These are phyloP conservation scores for Pasiphila rectangulata DNA, from an alignment of 2,888 invertebrate genomes.

Conservation along the genomic window DNA sequence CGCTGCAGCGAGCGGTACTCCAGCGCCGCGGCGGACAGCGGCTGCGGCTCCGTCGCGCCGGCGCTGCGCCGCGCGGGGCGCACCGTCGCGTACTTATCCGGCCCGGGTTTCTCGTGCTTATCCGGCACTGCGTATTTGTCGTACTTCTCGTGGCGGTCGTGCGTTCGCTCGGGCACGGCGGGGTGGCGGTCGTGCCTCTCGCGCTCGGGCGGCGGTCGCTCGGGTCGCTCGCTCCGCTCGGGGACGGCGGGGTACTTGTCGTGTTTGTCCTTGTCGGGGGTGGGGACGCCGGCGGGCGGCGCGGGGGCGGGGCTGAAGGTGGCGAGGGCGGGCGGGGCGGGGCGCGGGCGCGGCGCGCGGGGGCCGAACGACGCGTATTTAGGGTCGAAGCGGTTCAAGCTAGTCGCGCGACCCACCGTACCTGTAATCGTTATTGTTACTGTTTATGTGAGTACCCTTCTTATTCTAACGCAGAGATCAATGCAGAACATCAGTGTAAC, in stretches of 20 bases:
- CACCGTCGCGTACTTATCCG: slow-evolving; percentile 71
- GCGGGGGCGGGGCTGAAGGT: slow-evolving; percentile 49
- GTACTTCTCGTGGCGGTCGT: slow-evolving; percentile 15
- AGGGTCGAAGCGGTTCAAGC: slow-evolving; percentile 82
- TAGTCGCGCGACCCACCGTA: slow-evolving; percentile 62
- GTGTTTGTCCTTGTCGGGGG: slow-evolving; percentile 29
- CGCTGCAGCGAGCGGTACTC: slow-evolving; percentile 82
- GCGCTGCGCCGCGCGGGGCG: slow-evolving; percentile 61
- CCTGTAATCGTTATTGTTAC: slow-evolving; percentile 37
- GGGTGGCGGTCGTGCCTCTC: slow-evolving; percentile 11
- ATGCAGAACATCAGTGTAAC: no score
- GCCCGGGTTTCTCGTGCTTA: slow-evolving; percentile 28
- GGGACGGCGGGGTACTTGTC: slow-evolving; percentile 45
- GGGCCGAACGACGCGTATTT: slow-evolving; percentile 81
- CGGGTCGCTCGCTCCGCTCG: slow-evolving; percentile 2
- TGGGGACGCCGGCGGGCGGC: no score
- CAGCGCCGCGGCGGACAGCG: slow-evolving; percentile 76
- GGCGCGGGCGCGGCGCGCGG: slow-evolving; percentile 71
- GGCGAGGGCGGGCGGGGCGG: slow-evolving; percentile 58
- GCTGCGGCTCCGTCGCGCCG: slow-evolving; percentile 78
- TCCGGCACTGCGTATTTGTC: slow-evolving; percentile 33
- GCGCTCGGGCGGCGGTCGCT: slow-evolving; percentile 1
- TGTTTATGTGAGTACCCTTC: no score
- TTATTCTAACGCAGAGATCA: no score
- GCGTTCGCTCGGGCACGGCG: slow-evolving; percentile 7